phyloP scores from a whole-genome alignment of 2,113 vertebrate genomes.

The Tympanuchus pallidicinctus region DNA sequence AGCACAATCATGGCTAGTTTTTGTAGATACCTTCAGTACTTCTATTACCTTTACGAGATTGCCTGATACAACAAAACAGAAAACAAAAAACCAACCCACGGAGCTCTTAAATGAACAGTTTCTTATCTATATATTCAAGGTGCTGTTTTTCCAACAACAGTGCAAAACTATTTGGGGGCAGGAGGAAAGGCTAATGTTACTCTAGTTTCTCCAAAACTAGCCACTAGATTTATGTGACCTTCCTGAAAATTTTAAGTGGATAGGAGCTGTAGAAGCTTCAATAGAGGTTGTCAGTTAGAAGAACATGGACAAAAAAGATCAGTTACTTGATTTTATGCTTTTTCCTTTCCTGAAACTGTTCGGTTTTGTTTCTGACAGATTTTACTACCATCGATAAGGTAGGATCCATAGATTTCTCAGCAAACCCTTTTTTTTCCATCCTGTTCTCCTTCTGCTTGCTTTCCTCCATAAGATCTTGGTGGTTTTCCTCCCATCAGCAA shows the following conservation, averaged over 20 bases:
- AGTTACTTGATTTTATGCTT: slow-evolving; percentile 84
- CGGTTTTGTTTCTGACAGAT: slow-evolving; percentile 91
- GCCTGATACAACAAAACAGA: neutral
- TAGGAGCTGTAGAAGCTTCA: neutral
- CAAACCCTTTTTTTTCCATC: neutral
- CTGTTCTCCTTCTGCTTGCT: slow-evolving; percentile 40
- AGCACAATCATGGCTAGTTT: neutral
- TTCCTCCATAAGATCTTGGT: slow-evolving; percentile 51
- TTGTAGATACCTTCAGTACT: neutral
- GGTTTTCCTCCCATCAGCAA: slow-evolving; percentile 78
- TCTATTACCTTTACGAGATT: neutral
- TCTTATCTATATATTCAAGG: too few relatives aligned
- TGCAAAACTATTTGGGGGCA: neutral
- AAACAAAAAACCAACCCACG: too few relatives aligned
- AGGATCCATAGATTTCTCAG: slow-evolving; percentile 79
- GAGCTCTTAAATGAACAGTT: neutral
- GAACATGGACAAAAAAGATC: neutral
- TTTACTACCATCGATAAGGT: slow-evolving; percentile 90
- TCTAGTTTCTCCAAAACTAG: neutral
- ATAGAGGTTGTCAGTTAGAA: neutral
- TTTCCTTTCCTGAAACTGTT: slow-evolving; percentile 94
- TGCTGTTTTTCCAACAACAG: neutral
- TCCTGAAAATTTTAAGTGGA: neutral
- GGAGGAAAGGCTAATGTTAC: neutral
- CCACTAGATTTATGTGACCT: neutral